Percentiles rank a stretch among this genome's conserved stretches.
Conservation (phyloP, 2,888 invertebrate species). For the Sinodicranocentrus sp. region DNA sequence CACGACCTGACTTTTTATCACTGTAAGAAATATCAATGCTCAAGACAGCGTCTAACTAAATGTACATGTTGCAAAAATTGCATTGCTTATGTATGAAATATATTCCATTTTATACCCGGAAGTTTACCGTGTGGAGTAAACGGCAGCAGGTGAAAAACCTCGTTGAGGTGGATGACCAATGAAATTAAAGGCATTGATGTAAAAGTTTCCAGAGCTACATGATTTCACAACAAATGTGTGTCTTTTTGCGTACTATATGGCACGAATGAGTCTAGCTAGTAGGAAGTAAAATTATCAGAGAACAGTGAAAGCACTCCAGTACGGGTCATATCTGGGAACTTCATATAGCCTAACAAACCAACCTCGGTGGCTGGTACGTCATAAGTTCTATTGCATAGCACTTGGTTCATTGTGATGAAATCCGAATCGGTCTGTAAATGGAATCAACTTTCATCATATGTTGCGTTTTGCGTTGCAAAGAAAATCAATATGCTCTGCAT, state of each 20-base stretch:
- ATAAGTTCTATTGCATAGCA: conserved; percentile 26
- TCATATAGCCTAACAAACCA: too few relatives aligned
- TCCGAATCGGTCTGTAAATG: background rate
- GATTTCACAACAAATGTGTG: conserved; percentile 11
- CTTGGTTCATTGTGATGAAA: background rate
- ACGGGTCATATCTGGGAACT: too few relatives aligned
- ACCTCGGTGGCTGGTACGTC: background rate
- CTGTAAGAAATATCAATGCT: conserved; percentile 3
- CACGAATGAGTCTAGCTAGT: too few relatives aligned
- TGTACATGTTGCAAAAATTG: background rate
- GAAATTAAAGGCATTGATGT: conserved; percentile 2
- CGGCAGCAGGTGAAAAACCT: conserved; percentile 43
- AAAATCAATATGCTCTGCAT: conserved; percentile 39
- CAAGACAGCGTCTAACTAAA: conserved; percentile 8
- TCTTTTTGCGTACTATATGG: too few relatives aligned
- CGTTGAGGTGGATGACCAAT: conserved; percentile 43
- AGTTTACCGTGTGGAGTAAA: background rate
- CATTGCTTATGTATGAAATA: background rate
- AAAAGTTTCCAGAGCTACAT: conserved; percentile 32
- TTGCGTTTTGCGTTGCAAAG: background rate
- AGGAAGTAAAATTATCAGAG: too few relatives aligned
- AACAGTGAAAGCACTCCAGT: too few relatives aligned
- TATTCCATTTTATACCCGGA: conserved; percentile 50
- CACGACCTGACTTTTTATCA: background rate
- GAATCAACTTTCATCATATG: too few relatives aligned